phyloP scores from a whole-genome alignment of 2,888 invertebrate species.

The Carpatolechia fugitivella region DNA sequence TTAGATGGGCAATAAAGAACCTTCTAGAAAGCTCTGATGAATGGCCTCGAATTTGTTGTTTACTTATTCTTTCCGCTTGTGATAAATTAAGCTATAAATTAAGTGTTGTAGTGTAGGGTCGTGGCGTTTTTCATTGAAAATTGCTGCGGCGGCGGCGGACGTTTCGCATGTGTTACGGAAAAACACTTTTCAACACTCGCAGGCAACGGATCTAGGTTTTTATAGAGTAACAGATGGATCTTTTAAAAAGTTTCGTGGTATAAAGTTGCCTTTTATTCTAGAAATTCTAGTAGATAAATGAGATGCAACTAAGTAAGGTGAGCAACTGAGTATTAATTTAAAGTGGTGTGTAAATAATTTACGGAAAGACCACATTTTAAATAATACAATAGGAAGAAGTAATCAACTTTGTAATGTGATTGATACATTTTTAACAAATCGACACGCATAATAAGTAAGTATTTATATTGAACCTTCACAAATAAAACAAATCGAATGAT shows the following conservation, averaged over 20 bases:
- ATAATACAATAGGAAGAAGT: too few species aligned
- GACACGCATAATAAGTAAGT: too few species aligned
- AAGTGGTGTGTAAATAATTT: too few species aligned
- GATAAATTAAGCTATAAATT: slow-evolving; percentile 65
- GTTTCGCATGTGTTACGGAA: slow-evolving; percentile 1
- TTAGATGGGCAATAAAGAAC: not conserved
- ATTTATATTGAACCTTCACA: too few species aligned
- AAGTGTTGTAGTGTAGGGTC: slow-evolving; percentile 36
- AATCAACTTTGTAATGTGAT: too few species aligned
- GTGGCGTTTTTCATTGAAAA: slow-evolving; percentile 48
- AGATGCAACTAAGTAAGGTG: not conserved
- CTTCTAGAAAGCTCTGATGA: slow-evolving; percentile 12
- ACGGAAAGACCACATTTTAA: too few species aligned
- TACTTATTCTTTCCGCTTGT: slow-evolving; percentile 25
- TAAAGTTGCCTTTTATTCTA: not conserved
- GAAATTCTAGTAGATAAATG: not conserved
- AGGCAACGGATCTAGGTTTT: slow-evolving; percentile 1
- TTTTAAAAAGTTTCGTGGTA: not conserved
- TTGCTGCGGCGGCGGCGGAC: slow-evolving; percentile 28
- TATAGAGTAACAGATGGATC: not conserved
- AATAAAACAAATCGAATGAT: too few species aligned
- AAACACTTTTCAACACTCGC: not conserved
- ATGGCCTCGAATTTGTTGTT: slow-evolving; percentile 18
- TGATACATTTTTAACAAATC: too few species aligned
- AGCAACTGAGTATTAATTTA: too few species aligned